Base-by-base conservation (phyloP, 30 jellyfish, hydroid and myxozoan species). In the Aurelia aurita region DNA sequence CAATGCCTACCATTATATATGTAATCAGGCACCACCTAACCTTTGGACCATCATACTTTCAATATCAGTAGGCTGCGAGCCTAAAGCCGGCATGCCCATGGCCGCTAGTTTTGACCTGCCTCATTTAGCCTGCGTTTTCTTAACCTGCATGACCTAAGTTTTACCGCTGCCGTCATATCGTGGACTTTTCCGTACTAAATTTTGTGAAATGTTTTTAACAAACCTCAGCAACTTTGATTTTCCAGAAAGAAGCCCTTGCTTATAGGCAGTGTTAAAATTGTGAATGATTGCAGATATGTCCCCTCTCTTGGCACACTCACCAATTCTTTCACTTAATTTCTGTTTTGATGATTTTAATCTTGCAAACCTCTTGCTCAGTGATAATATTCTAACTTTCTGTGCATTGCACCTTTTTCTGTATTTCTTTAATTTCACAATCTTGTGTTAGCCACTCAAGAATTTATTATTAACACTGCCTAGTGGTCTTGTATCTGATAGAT, bases 301-400 rank as follows among this genome's bases (percentile, higher is more conserved):
- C 26, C 75, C 75, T 29, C 75, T 25, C 47, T 63, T 25, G 20
- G 75, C 75, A 13, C n/a, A 15, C 75, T 63, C 75, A 25, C 47
- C 47, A 13, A 63, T 13, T 14, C 75, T 19, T 23, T 63, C 75
- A 13, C 28, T 15, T 29, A 63, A 15, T 63, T 63, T 63, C 34
- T 13, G 34, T 25, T 63, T 25, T 23, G 43, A 29, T 63, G 47
- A 23, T 63, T 29, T 63, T 11, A 29, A 15, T 29, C 75, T 25
- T 20, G 76, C 76, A 64, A 3, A 19, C 23, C 23, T 27, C 76
- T 25, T 64, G 46, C 34, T 15, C 21, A 64, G 60, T 22, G 28
- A 19, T 13, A 55, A 55, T 55, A 55, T 55, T 22, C 9, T 55
- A 16, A 55, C 4, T 10, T 55, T 55, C 10, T 55, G 66, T 19